Base-by-base conservation (phyloP, 2,888 invertebrate species). In the Melikaiella ostensackeni region DNA sequence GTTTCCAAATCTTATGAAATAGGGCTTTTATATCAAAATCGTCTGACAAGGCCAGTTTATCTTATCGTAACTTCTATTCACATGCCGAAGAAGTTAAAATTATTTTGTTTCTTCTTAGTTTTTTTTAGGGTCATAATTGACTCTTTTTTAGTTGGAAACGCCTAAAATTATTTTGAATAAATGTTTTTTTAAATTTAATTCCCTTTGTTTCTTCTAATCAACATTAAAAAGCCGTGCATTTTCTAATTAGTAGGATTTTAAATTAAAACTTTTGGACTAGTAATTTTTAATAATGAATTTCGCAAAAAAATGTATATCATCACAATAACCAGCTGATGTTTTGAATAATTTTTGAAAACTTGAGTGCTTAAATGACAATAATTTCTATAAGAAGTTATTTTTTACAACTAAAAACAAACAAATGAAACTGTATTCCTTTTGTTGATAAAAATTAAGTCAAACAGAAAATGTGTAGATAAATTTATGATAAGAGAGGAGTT, bases 391-490 rank as follows among this genome's bases (percentile, higher is more conserved):
- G 8, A 21, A 55, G 8, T 9, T 55, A 21, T 55, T 55, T n/a
- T 55, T 21, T n/a, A 2, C 2, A 9, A 9, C 9, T 21, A 55
- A 21, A 46, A 55, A 55, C 55, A 9, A 55, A 55, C 8, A 42
- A 27, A 16, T 42, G 16, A 16, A 42, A 66, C n/a, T 66, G 13
- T 42, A 66, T 42, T 21, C 24, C 2, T 42, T 66, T 64, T 38
- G 24, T 42, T 66, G 16, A 16, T 24, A 19, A 66, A 27, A 46
- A 46, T 66, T 46, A 46, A 21, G 46, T 66, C 27, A 42, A 27
- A 66, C 42, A 66, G 27, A 66, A 27, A 46, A 66, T 66, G 27
- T 21, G 46, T 66, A 27, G 66, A 33, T 70, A 70, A 50, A 50
- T 50, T 30, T 70, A 50, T 50, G 46, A 70, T 50, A 70, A 33